Evolutionary conservation across 2,888 invertebrate species (phyloP), one percentile per base, ranked within the genome.

Genomic region (Aleiodes testaceus): DNA sequence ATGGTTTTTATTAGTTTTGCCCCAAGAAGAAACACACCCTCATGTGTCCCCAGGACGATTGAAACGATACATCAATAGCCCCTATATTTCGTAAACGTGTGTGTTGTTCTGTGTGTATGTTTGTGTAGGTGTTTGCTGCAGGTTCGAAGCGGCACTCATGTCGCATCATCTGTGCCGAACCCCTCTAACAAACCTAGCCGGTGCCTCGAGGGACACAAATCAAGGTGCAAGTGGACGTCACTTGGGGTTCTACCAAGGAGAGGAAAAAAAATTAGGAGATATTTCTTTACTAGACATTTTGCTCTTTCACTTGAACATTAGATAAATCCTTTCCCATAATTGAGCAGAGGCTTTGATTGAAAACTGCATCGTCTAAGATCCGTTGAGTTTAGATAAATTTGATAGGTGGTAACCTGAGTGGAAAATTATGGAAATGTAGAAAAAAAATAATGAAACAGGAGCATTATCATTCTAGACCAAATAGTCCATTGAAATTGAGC

Each of bases 11-110:
- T 77, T 77, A 76, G 75, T 73, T 77, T 73, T 68, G 71, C 72
- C 44, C 66, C 63, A 55, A 61, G 72, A 59, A 59, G 59, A 59
- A 59, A 59, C 59, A 59, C 59, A 59, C 59, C 59, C 59, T 59
- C 59, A 42, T 59, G 68, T 74, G 68, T 74, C 76, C 68, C 72
- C 71, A 75, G 74, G 78, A 79, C 78, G 77, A 79, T 79, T 79
- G 78, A 79, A 79, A 79, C 78, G 79, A 78, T 79, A 78, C 72
- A 78, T 79, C 79, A 78, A 78, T 78, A 75, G 74, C 64, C 36
- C 14, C 16, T 14, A 47, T 9, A 47, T 16, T 3, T 36, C 52
- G 30, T 47, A 30, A 16, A 30, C 22, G 42, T 12, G 49, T 59
- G 16, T 47, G n/a, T 47, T 47, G n/a, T n/a, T 47, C 11, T n/a